Base-by-base conservation (phyloP, 2,113 vertebrate genomes). In the Procavia capensis region DNA sequence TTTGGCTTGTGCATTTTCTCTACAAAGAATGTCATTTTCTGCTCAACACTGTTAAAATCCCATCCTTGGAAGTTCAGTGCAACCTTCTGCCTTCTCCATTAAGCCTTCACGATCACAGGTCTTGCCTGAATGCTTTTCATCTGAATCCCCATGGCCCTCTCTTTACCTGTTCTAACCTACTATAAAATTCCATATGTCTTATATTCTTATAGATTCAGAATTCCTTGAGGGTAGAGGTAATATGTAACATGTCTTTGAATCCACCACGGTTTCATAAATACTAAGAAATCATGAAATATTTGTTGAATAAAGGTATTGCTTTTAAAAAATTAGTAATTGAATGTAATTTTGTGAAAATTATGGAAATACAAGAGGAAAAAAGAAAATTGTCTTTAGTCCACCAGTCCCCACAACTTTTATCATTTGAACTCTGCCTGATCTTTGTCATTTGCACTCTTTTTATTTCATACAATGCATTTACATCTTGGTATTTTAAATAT, bases 191-290 rank as follows among this genome's bases (percentile, higher is more conserved):
- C 90, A 57, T 17, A 17, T 75, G 11, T 61, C 39, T 92, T 83
- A 34, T 27, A n/a, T 24, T 83, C 39, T 81, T 43, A 93, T 78
- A 66, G n/a, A 93, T 57, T 57, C 78, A 64, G 25, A 2, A 9
- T 94, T 94, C n/a, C 81, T 94, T 90, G 70, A 85, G 14, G 5
- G 72, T 96, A 94, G 27, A 54, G 10, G 66, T 41, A 78, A 88
- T 41, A 36, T 31, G 1, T 31, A 54, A 57, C 81, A 29, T 59
- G 43, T 68, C 41, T 81, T 27, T 66, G 8, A 50, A 36, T 34
- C 8, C 8, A 54, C 10, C 50, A 66, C 34, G 72, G 29, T 16
- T 11, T 34, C 72, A 75, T 41, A 22, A 9, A 29, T 64, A 29
- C 14, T 72, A 72, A 20, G n/a, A 39, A 39, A 72, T 17, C 36